Conservation (phyloP, 2,797 vertebrate genomes). For the Bovichtus variegatus region DNA sequence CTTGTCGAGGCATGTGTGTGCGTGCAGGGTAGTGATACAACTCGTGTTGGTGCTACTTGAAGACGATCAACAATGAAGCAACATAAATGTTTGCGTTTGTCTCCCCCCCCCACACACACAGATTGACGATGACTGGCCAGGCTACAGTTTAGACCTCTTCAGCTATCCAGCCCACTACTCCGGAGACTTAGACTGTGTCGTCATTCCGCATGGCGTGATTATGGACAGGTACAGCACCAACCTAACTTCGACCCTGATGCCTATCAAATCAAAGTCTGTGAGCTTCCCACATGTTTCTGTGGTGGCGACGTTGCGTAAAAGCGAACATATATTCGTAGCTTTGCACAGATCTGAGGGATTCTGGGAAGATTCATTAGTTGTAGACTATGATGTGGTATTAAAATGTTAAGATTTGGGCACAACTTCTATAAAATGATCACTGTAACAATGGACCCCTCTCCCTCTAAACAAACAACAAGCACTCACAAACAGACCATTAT, state of each 20-base stretch:
- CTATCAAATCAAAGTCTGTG: background rate
- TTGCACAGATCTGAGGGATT: background rate
- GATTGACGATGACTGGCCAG: conserved; percentile 91
- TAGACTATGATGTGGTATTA: background rate
- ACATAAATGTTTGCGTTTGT: conserved; percentile 15
- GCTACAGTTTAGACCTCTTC: conserved; percentile 92
- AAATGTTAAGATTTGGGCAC: background rate
- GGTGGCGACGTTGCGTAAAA: background rate
- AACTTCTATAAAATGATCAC: background rate
- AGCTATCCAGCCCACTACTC: conserved; percentile 90
- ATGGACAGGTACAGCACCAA: conserved; percentile 89
- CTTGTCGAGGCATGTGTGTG: background rate
- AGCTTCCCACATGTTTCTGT: background rate
- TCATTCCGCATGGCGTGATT: conserved; percentile 93
- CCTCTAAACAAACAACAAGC: background rate
- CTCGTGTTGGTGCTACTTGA: background rate
- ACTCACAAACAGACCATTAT: background rate
- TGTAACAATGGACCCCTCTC: background rate
- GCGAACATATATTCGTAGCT: too few relatives aligned
- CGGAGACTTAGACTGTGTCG: conserved; percentile 90
- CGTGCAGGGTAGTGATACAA: background rate
- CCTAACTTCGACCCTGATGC: background rate
- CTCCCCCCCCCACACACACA: conserved; percentile 51
- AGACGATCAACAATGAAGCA: background rate
- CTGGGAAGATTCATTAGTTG: background rate